Evolutionary conservation across 2,888 invertebrate species (phyloP).

Genomic region (Drosophila mimetica): DNA sequence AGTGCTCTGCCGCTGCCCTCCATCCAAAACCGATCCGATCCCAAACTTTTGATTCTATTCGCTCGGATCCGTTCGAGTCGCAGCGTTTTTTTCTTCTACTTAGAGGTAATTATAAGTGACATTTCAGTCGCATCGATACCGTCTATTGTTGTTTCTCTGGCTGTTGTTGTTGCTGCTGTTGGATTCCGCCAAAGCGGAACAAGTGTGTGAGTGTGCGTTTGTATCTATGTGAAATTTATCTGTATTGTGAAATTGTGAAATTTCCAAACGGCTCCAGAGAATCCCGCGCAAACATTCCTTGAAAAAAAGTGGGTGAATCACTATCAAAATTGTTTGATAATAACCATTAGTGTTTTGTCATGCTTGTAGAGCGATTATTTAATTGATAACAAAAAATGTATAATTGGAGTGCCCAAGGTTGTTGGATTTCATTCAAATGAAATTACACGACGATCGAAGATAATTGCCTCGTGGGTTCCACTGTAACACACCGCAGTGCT

Average conservation of each 20-base stretch:
- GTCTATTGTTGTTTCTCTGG: conserved; percentile 16
- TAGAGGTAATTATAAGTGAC: conserved; percentile 73
- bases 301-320: conserved; percentile 16
- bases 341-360: conserved; percentile 59
- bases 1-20: conserved; percentile 11
- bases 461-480: conserved; percentile 11
- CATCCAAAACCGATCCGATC: conserved; percentile 13
- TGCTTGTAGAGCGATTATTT: conserved; percentile 60
- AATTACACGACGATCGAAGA: conserved; percentile 18
- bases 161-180: conserved; percentile 16
- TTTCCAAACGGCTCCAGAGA: conserved; percentile 19
- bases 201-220: conserved; percentile 11
- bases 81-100: conserved; percentile 48
- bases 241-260: conserved; percentile 31
- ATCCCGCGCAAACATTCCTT: conserved; percentile 30
- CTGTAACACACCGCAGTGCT: no score
- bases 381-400: conserved; percentile 57
- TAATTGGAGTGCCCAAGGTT: conserved; percentile 34
- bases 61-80: conserved; percentile 22
- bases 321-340: conserved; percentile 45
- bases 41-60: conserved; percentile 26
- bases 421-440: conserved; percentile 15
- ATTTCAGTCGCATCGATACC: conserved; percentile 45
- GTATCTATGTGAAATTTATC: conserved; percentile 26
- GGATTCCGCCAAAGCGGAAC: conserved; percentile 37